Base-by-base conservation (phyloP, 2,888 invertebrate species). In the Thera britannica region DNA sequence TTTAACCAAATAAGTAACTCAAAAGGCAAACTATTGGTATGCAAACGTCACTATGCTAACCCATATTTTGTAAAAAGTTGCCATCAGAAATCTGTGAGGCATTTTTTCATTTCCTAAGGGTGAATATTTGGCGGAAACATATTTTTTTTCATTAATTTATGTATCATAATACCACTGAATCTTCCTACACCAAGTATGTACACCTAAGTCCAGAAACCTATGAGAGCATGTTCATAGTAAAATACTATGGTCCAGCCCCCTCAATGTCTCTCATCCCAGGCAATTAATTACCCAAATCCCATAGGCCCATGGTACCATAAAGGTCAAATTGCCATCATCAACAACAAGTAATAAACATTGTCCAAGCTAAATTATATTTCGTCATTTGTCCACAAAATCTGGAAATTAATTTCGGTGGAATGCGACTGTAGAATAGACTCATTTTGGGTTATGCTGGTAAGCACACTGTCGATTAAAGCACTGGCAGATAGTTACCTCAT, bases 291-390 rank as follows among this genome's bases (percentile, higher is more conserved):
- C 73, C 67, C 41, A 68, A 74, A 76, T 67, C 72, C 71, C 72
- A 70, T 58, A 61, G 54, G 54, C 63, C 70, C 55, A 58, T 44
- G 67, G 35, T 66, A 60, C 62, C 68, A 73, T 76, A 76, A 71
- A 78, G 77, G 77, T 77, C 72, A 73, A 80, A 84, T 83, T 80
- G 77, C 74, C 72, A 74, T 72, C 83, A 79, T 82, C 82, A 83
- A 77, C 74, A 67, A 75, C 70, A 69, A 67, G 71, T 76, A 75
- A 81, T 82, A 80, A 84, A 83, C 80, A 79, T 77, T 77, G 79
- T 72, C 77, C 75, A 70, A 75, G 76, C 66, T 74, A 70, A 77
- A 76, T 75, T 78, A 77, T 77, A 79, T 77, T 79, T 74, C 71
- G 74, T 77, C 82, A 80, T 76, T 74, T 70, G 73, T 68, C 74